Base-by-base conservation (phyloP, 2,888 invertebrate species). In the Lypha dubia region DNA sequence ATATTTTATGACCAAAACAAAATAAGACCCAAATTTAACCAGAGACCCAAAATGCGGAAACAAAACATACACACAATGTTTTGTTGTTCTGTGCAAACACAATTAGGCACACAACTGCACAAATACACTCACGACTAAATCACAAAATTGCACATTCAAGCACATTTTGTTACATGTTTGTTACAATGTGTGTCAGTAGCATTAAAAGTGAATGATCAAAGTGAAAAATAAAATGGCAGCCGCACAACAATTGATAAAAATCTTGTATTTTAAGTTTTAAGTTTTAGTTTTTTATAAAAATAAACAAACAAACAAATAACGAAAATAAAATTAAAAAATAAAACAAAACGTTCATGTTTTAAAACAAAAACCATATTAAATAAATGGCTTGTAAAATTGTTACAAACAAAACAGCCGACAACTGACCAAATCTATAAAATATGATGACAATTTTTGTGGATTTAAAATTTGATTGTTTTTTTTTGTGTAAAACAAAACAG, bases 381-480 rank as follows among this genome's bases (percentile, higher is more conserved):
- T 79, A 83, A 79, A 83, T 84, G 74, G 83, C 32, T 84, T 84
- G 68, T 76, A 70, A 81, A 81, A 75, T 63, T n/a, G 60, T 75
- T 44, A 71, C 75, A 68, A 53, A 79, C n/a, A n/a, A n/a, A n/a
- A n/a, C n/a, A n/a, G n/a, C n/a, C n/a, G n/a, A 79, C 74, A 79
- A 74, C 65, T 73, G 63, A 73, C 49, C 65, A 65, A 83, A 83
- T 35, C 17, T 77, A 73, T 73, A 73, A 79, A 79, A 79, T 83
- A 68, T 79, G 71, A 76, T 63, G 63, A 70, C 77, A 77, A 83
- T 53, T 67, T 77, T 79, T 79, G 46, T 44, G 71, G 67, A 15
- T 38, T 68, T 49, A n/a, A 20, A 60, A 28, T 6, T 7, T 35
- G 20, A n/a, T n/a, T n/a, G n/a, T n/a, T n/a, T 28, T 15, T 44